Conservation (phyloP, 2,113 vertebrate species). For the Toxotes chatareus region DNA sequence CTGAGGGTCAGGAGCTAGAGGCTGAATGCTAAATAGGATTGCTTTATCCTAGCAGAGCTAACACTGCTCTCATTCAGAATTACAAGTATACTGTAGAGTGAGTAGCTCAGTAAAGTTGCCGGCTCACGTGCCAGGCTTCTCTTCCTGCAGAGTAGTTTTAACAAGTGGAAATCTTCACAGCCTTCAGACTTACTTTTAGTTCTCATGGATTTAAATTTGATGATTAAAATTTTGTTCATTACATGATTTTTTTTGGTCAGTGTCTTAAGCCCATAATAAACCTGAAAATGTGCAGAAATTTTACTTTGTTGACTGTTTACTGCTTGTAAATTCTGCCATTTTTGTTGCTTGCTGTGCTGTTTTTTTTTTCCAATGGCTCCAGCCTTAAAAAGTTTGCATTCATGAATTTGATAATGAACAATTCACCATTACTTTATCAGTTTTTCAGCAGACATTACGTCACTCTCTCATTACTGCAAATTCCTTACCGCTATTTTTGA, state of each 20-base stretch:
- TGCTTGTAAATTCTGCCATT: too few relatives aligned
- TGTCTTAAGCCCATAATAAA: neutral
- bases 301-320: too few relatives aligned
- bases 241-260: neutral
- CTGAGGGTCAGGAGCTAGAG: constrained; percentile 57
- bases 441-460: too few relatives aligned
- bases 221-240: neutral
- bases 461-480: too few relatives aligned
- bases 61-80: constrained; percentile 65
- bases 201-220: neutral
- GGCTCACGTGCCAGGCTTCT: constrained; percentile 38
- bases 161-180: constrained; percentile 16
- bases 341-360: too few relatives aligned
- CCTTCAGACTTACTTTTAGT: neutral
- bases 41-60: constrained; percentile 55
- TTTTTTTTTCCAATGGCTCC: too few relatives aligned
- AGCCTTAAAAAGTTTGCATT: too few relatives aligned
- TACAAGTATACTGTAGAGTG: constrained; percentile 42
- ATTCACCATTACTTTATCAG: too few relatives aligned
- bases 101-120: constrained; percentile 32
- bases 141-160: constrained; percentile 9
- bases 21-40: constrained; percentile 71
- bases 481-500: too few relatives aligned
- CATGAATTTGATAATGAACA: too few relatives aligned
- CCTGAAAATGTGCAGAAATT: neutral